Conservation (phyloP, 1,140 invertebrate species). For the Zelostemma sp. region DNA sequence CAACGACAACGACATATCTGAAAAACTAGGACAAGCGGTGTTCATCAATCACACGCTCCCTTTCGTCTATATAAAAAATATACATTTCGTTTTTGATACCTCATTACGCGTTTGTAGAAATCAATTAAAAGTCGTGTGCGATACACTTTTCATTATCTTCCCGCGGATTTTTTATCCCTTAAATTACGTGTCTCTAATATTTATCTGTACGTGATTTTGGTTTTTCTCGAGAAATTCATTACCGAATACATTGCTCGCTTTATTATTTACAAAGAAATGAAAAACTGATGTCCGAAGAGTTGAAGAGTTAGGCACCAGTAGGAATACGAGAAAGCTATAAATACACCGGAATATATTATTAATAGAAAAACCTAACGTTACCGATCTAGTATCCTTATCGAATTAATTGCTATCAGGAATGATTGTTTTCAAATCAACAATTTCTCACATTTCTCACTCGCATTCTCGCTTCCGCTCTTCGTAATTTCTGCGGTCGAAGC, state of each 20-base stretch:
- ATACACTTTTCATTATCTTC: conserved; percentile 29
- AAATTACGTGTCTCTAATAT: conserved; percentile 8
- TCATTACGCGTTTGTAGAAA: conserved; percentile 44
- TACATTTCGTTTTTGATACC: conserved; percentile 49
- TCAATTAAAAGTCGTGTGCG: conserved; percentile 46
- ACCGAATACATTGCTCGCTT: conserved; percentile 28
- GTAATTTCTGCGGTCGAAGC: conserved; percentile 4
- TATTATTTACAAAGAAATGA: conserved; percentile 34
- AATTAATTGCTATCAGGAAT: conserved; percentile 45
- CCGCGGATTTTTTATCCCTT: conserved; percentile 15
- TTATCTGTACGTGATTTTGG: not conserved
- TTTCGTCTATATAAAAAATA: conserved; percentile 50
- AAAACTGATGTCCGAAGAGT: conserved; percentile 43
- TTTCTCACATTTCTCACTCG: conserved; percentile 17
- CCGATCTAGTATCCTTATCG: conserved; percentile 39
- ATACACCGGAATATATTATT: conserved; percentile 47
- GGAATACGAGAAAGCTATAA: conserved; percentile 48
- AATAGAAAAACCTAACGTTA: conserved; percentile 47
- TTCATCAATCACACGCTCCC: conserved; percentile 51
- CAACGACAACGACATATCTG: conserved; percentile 49
- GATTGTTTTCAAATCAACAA: conserved; percentile 48
- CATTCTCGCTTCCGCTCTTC: not conserved
- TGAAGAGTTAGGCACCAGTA: conserved; percentile 49
- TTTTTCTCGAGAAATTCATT: conserved; percentile 24
- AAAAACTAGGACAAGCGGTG: conserved; percentile 50